Evolutionary conservation across 2,797 vertebrate species (phyloP), one percentile per base, ranked within the genome.

Genomic region (Peromyscus melanophrys): DNA sequence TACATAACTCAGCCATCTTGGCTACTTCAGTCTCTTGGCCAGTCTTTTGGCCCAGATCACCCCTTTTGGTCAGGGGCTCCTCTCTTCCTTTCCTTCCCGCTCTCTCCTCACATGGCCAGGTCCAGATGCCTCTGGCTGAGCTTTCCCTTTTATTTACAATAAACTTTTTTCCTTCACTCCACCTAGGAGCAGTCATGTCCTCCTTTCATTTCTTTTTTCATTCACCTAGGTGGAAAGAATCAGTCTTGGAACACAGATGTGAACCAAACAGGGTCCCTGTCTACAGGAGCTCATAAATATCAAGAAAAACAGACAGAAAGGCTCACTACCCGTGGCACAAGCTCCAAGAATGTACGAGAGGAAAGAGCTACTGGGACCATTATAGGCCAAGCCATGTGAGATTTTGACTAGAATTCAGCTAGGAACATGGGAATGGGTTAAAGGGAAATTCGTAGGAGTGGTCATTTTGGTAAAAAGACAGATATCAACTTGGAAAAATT

Each of bases 201-300:
- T 82, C 55, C 78, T 83, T 82, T 61, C 43, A 83, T 61, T 83
- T 43, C 25, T n/a, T 29, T 37, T 11, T 31, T 29, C 21, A 61
- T 40, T 40, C 23, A 17, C 14, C 14, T 37, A 69, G 25, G 16
- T 17, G 59, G 40, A 76, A 37, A 82, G 21, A 34, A 21, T 11
- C 6, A 82, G 65, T 49, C n/a, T 55, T 55, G 21, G 6, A 31
- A 31, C 6, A 31, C 49, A 59, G 29, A 78, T 13, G 19, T 52
- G 57, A 75, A 34, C 31, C 14, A 25, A 13, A 9, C 9, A 0
- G 0, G 5, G 10, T 37, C 19, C 55, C 40, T 40, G 1, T 59
- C 31, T 43, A n/a, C 31, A 76, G 61, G 23, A 43, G 10, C 16
- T 67, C 55, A 2, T 7, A 34, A 49, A n/a, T 14, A 40, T 1